Percentiles rank a stretch among this genome's conserved stretches.
Evolutionary conservation across 2,113 vertebrate species (phyloP).

Genomic region (Aldabrachelys gigantea): DNA sequence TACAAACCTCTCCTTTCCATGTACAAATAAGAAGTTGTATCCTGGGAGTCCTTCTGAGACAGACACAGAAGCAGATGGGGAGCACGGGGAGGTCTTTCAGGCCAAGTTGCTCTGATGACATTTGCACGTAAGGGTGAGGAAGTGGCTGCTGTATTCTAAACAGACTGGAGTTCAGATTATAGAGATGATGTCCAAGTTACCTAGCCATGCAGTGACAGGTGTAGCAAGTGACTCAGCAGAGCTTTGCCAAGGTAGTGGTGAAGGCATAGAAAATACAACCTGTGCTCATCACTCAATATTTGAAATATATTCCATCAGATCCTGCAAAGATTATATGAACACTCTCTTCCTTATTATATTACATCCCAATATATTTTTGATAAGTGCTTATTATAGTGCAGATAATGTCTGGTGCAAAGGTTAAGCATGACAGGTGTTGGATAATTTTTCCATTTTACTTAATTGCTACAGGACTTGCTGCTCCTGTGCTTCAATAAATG

Average conservation of each 20-base stretch:
- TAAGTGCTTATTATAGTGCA: neutral
- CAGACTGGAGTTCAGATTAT: neutral
- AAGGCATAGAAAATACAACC: neutral
- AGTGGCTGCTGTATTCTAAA: neutral
- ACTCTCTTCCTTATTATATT: accelerated
- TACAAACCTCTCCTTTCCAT: neutral
- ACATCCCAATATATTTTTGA: neutral
- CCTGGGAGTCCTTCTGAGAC: neutral
- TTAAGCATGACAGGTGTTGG: neutral
- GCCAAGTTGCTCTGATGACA: neutral
- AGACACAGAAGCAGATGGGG: neutral
- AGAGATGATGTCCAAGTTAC: neutral
- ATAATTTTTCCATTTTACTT: neutral
- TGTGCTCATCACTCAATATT: neutral
- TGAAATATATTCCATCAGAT: neutral
- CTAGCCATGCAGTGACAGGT: neutral
- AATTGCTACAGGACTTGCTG: neutral
- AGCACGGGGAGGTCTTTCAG: neutral
- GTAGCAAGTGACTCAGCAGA: neutral
- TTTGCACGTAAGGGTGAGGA: neutral
- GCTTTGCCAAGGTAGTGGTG: neutral
- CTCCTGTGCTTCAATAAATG: neutral
- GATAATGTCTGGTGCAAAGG: neutral
- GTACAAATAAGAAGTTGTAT: neutral
- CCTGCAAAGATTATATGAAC: neutral